A percentile compares a stretch with the other conserved stretches of the same genome.
Conservation (phyloP, 2,888 invertebrate species). For the Drosophila nr. fundita region DNA sequence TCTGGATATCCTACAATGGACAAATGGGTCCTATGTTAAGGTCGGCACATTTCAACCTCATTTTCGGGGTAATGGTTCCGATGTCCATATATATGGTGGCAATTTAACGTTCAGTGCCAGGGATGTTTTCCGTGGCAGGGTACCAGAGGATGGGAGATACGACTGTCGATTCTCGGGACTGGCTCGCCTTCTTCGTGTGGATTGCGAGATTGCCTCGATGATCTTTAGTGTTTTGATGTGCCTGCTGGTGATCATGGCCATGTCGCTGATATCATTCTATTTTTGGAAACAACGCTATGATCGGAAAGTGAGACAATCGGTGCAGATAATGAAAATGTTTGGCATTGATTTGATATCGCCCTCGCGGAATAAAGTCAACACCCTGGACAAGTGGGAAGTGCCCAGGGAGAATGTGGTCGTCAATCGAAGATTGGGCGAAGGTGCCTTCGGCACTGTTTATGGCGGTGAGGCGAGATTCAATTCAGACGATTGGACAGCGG, state of each 20-base stretch:
- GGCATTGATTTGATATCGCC: constrained; percentile 88
- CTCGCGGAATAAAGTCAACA: constrained; percentile 85
- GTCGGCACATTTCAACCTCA: constrained; percentile 88
- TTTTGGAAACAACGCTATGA: constrained; percentile 90
- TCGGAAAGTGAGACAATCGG: constrained; percentile 88
- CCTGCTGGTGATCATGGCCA: constrained; percentile 83
- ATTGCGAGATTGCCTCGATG: constrained; percentile 89
- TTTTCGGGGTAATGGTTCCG: constrained; percentile 77
- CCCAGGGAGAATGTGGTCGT: constrained; percentile 93
- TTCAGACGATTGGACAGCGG: constrained; percentile 91
- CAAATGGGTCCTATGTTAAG: constrained; percentile 85
- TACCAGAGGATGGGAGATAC: constrained; percentile 89
- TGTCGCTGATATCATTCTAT: constrained; percentile 87
- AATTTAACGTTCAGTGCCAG: constrained; percentile 76
- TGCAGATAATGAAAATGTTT: constrained; percentile 89
- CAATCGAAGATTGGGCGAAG: constrained; percentile 93
- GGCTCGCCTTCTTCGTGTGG: constrained; percentile 88
- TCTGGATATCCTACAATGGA: constrained; percentile 88
- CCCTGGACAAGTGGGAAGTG: constrained; percentile 95
- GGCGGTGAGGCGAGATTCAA: constrained; percentile 91
- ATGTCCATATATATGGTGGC: constrained; percentile 28
- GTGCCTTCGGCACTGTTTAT: constrained; percentile 96
- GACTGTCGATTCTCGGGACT: constrained; percentile 89
- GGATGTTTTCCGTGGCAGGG: constrained; percentile 12
- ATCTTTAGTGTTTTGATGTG: constrained; percentile 88